Evolutionary conservation across 2,113 vertebrate genomes (phyloP), one percentile per base, ranked within the genome.

Genomic region (Gambusia holbrooki): DNA sequence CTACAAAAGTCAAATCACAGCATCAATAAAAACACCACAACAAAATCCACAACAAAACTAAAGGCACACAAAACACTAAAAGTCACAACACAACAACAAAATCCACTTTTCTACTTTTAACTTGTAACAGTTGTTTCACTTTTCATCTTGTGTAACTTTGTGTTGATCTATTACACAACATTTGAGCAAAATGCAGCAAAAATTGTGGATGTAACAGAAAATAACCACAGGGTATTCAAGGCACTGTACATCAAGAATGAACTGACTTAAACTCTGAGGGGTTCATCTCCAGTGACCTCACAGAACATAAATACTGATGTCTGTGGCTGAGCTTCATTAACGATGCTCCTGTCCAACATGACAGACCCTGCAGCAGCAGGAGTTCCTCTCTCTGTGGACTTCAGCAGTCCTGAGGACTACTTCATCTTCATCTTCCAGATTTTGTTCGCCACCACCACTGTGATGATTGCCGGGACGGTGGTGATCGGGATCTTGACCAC

Each of bases 391-490:
- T 90, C 92, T 0, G 88, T 95, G 15, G 25, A 87, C 74, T 93
- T 94, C 51, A 72, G 66, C 9, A 73, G 40, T 35, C 74, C 85
- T 3, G 88, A 27, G 28, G 88, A 93, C 71, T 93, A 88, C 32
- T 51, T 92, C 3, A 37, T 94, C 60, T 93, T 94, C 3, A 74
- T 88, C 25, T 94, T 92, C 58, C 92, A 94, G 42, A 48, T 92
- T 7, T 3, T 92, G 33, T 92, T 94, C 13, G 92, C 91, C 0
- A 90, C 92, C 8, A 15, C 83, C 5, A 40, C 87, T 1, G 87
- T 88, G 25, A 84, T 93, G 1, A 17, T 91, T 0, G 92, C 93
- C 0, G 94, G 94, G 3, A 77, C 93, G 0, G 89, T 93, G 4
- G 92, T 89, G 12, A 35, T 94, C 3, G 51, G 70, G 22, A 94